Evolutionary conservation across 2,888 invertebrate genomes (phyloP).

Genomic region (Meganola albula): DNA sequence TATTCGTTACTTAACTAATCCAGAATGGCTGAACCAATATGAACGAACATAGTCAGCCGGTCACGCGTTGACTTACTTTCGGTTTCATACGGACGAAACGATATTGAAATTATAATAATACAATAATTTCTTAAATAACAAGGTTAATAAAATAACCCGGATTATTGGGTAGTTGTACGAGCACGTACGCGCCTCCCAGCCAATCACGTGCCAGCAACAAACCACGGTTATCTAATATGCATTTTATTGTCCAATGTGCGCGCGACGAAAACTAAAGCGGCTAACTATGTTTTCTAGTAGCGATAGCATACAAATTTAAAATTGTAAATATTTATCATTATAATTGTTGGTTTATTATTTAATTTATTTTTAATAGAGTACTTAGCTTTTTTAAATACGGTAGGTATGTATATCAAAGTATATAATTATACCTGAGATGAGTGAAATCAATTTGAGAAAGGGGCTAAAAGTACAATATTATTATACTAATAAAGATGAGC

Average conservation of each 20-base stretch:
- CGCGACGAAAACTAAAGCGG: conserved; percentile 43
- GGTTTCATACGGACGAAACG: too few species aligned
- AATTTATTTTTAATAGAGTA: too few species aligned
- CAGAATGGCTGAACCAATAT: too few species aligned
- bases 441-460: too few species aligned
- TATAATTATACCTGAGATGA: too few species aligned
- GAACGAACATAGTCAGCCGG: too few species aligned
- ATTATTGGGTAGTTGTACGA: conserved; percentile 29
- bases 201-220: conserved; percentile 71
- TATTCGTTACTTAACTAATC: too few species aligned
- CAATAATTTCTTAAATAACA: conserved; percentile 25
- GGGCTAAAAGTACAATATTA: too few species aligned
- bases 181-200: conserved; percentile 31
- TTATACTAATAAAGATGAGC: too few species aligned
- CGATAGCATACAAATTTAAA: conserved; percentile 42
- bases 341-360: background rate
- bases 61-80: too few species aligned
- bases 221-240: conserved; percentile 74
- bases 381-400: too few species aligned
- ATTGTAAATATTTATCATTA: background rate
- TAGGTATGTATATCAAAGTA: too few species aligned
- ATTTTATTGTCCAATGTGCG: conserved; percentile 63
- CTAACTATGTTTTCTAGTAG: conserved; percentile 35
- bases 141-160: conserved; percentile 24
- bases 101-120: conserved; percentile 10